Conservation (phyloP, 2,113 vertebrate genomes). For the Nothocercus julius region DNA sequence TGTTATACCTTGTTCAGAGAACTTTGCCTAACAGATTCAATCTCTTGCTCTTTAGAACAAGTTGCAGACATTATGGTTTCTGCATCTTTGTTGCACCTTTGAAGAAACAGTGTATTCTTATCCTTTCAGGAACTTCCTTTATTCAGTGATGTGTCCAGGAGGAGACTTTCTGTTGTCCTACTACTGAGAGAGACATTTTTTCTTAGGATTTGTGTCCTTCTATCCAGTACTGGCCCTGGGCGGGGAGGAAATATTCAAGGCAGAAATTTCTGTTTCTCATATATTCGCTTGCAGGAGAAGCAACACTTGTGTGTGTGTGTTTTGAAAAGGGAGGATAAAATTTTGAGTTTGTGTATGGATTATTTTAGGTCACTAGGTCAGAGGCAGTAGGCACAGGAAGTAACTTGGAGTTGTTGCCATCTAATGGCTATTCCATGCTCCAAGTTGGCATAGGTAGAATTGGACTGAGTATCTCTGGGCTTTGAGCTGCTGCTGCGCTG, state of each 20-base stretch:
- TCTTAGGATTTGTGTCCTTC: neutral
- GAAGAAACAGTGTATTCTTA: rapidly evolving
- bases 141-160: rapidly evolving
- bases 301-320: neutral
- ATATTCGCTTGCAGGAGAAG: rapidly evolving
- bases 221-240: rapidly evolving
- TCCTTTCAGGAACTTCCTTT: neutral
- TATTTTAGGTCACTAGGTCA: constrained; percentile 49
- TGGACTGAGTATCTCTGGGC: rapidly evolving
- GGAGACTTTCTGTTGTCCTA: rapidly evolving
- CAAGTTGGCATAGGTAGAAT: rapidly evolving
- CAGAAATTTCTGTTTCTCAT: neutral
- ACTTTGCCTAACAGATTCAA: neutral
- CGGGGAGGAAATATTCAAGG: too few relatives aligned
- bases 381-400: constrained; percentile 2
- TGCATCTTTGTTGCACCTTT: neutral
- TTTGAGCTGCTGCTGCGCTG: rapidly evolving
- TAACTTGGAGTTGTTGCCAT: constrained; percentile 6
- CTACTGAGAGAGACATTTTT: neutral
- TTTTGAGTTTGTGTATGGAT: neutral
- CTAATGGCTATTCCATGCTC: neutral
- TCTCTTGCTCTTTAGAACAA: neutral
- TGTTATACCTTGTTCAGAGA: neutral
- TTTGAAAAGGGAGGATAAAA: neutral
- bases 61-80: neutral